These are phyloP conservation scores for Melinopterus prodromus DNA, from an alignment of 2,888 invertebrate genomes.

Conservation along the genomic window DNA sequence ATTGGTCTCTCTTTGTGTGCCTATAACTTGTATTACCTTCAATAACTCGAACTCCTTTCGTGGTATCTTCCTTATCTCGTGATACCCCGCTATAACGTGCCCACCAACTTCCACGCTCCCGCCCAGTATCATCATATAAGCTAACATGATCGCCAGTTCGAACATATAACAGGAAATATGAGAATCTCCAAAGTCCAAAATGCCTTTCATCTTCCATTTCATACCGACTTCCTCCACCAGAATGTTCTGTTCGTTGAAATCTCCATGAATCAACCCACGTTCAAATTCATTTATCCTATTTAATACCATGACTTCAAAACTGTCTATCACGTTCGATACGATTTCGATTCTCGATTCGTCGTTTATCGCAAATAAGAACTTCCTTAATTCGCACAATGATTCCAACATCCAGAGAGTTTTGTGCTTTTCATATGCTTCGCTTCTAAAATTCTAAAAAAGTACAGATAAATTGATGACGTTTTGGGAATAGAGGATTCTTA, in stretches of 20 bases:
- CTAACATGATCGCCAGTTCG: slow-evolving; percentile 83
- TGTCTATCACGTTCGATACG: slow-evolving; percentile 68
- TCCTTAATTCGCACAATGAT: slow-evolving; percentile 71
- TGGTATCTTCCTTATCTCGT: slow-evolving; percentile 66
- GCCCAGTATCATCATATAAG: slow-evolving; percentile 80
- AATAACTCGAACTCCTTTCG: slow-evolving; percentile 71
- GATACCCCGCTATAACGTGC: slow-evolving; percentile 81
- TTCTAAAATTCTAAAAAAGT: slow-evolving; percentile 70
- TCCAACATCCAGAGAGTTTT: slow-evolving; percentile 81
- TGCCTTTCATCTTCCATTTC: slow-evolving; percentile 68
- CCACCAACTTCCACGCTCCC: slow-evolving; percentile 70
- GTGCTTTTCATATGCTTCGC: slow-evolving; percentile 72
- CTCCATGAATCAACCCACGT: slow-evolving; percentile 85
- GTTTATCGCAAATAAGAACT: slow-evolving; percentile 75
- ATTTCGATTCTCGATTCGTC: slow-evolving; percentile 68
- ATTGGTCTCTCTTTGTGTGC: background rate
- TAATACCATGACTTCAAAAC: slow-evolving; percentile 74
- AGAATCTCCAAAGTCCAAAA: slow-evolving; percentile 90
- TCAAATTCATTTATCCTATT: slow-evolving; percentile 67
- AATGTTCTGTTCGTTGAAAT: slow-evolving; percentile 91
- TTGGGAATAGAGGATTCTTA: slow-evolving; percentile 51
- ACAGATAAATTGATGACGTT: background rate
- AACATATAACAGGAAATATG: slow-evolving; percentile 78
- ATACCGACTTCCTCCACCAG: slow-evolving; percentile 57
- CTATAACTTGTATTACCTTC: slow-evolving; percentile 63